Base-by-base conservation (phyloP, 2,797 vertebrate genomes). In the Microhierax caerulescens region DNA sequence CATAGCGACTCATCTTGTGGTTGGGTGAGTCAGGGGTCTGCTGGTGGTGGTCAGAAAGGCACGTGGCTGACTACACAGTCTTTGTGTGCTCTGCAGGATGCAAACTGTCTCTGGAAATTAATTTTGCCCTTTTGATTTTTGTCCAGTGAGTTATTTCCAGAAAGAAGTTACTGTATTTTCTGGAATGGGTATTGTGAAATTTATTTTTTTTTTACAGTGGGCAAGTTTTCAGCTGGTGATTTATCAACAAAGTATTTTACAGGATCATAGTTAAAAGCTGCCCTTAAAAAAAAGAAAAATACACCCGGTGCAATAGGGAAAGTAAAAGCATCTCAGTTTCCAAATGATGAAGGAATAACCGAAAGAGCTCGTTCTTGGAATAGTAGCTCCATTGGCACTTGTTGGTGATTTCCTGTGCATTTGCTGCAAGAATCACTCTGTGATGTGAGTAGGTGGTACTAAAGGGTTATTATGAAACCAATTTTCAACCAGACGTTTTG, bases 81-180 rank as follows among this genome's bases (percentile, higher is more conserved):
- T 95, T 96, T 97, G 97, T 97, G 97, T 87, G 64, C 96, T 95
- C 94, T 64, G 96, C 97, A 86, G 93, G 97, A 96, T 95, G 90
- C 94, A 60, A 85, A 88, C 96, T 89, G 95, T 50, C 95, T 95
- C 94, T 91, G 76, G 43, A 97, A 97, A 96, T 84, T 72, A 69
- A 97, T 94, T 53, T 24, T 90, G 82, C 76, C 64, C 39, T 80
- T 96, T 92, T 83, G 98, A 98, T 98, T 98, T 97, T 97, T 96
- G 67, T 91, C 90, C 91, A 94, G 85, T 98, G 97, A 98, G 96
- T 98, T 98, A 98, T 95, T 98, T 98, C 98, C 98, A 98, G 97
- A 98, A 97, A 98, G 97, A 96, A 98, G 90, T 98, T 93, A 97
- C 94, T 96, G 94, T 98, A 93, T 98, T 98, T 98, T 98, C 98